A percentile compares a stretch with the other conserved stretches of the same genome.
phyloP scores from a whole-genome alignment of 2,888 invertebrate genomes.

The Chrysina gloriosa region DNA sequence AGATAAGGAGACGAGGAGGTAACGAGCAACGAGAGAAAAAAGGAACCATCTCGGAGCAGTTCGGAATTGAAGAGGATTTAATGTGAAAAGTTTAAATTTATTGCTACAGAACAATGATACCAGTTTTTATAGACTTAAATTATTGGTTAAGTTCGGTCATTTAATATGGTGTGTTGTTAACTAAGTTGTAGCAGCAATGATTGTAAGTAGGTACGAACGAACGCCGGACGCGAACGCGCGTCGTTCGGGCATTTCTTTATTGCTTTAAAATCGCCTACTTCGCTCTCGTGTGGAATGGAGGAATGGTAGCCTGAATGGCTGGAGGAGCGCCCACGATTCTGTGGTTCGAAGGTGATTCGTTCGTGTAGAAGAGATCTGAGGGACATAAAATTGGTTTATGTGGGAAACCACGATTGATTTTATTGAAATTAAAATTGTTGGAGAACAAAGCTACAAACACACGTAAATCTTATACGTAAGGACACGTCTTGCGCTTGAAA shows the following conservation, averaged over 20 bases:
- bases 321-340: too few species aligned
- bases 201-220: conserved; percentile 51
- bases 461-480: too few species aligned
- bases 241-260: conserved; percentile 41
- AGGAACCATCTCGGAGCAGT: conserved; percentile 53
- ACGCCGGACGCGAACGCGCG: conserved; percentile 27
- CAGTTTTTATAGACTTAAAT: conserved; percentile 66
- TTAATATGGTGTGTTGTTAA: conserved; percentile 60
- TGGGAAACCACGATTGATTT: too few species aligned
- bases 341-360: too few species aligned
- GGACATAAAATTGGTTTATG: too few species aligned
- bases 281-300: not conserved
- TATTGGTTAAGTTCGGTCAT: conserved; percentile 65
- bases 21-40: conserved; percentile 43
- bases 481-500: too few species aligned
- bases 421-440: too few species aligned
- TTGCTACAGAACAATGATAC: conserved; percentile 66
- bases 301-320: too few species aligned
- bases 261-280: conserved; percentile 41
- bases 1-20: conserved; percentile 36
- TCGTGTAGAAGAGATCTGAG: too few species aligned
- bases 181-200: conserved; percentile 58
- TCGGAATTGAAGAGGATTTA: conserved; percentile 65
- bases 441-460: too few species aligned
- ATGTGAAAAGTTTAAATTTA: conserved; percentile 67